Evolutionary conservation across 2,113 vertebrate species (phyloP), one percentile per base, ranked within the genome.

Genomic region (Chionodraco myersi): DNA sequence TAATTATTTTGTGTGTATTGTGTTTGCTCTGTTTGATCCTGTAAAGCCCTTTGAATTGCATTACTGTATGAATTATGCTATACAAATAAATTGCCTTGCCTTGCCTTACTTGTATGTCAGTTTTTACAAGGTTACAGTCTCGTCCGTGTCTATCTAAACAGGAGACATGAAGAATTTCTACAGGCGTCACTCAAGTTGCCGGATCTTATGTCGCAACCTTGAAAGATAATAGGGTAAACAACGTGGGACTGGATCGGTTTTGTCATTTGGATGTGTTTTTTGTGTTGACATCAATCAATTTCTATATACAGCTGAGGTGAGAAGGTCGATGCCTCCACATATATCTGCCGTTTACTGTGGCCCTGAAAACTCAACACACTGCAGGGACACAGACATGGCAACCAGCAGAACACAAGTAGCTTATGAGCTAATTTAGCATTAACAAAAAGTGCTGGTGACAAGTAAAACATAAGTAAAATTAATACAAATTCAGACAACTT

Each of bases 111-210:
- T 23, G 49, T 16, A 21, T 4, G n/a, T 80, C 79, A 65, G 5
- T 78, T 76, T 80, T 67, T 71, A 41, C 88, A 88, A 93, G 88
- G 92, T 91, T 66, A 83, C 2, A 34, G 9, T 6, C 26, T 45
- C 64, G 71, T 80, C 66, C 60, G 36, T 2, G 52, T 36, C 18
- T 2, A 80, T 86, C 83, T 79, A 11, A n/a, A 7, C 56, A 23
- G 9, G 53, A 64, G 65, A 72, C 51, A 12, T 65, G 80, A 86
- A 71, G 59, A 44, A 82, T 88, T 69, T 70, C 75, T 74, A 6
- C 21, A 62, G 64, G 62, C 18, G 47, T n/a, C 16, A 15, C 77
- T 82, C 61, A 44, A 51, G 59, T 70, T 75, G 63, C 63, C 56
- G 45, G 15, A 21, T 75, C 44, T 79, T 2, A 72, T 71, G 72